phyloP scores from a whole-genome alignment of 2,797 vertebrate genomes.

The Siniperca scherzeri region DNA sequence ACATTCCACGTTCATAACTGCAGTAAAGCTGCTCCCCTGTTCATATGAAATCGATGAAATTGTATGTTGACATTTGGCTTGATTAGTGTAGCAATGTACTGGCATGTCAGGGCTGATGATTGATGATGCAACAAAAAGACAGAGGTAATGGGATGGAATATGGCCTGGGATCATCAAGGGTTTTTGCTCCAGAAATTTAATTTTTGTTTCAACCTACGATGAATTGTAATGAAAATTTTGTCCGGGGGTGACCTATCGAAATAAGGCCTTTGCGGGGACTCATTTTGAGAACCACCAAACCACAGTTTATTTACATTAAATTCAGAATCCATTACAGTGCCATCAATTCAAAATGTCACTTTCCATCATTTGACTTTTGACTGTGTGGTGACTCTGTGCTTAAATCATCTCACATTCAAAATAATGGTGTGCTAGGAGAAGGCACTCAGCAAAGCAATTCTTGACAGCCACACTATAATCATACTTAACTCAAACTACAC shows the following conservation, averaged over 20 bases:
- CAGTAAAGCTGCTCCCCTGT: neutral
- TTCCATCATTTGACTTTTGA: conserved; percentile 12
- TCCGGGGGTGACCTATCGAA: neutral
- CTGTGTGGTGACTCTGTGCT: conserved; percentile 1
- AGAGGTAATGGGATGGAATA: neutral
- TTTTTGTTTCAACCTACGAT: neutral
- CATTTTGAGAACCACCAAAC: neutral
- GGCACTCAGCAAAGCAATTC: neutral
- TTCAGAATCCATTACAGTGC: conserved; percentile 8
- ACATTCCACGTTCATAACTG: conserved; percentile 1
- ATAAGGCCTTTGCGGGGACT: neutral
- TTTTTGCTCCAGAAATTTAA: neutral
- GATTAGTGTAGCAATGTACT: neutral
- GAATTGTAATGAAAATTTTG: neutral
- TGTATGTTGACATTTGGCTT: conserved; percentile 33
- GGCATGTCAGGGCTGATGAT: neutral
- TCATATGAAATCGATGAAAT: conserved; percentile 32
- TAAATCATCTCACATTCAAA: neutral
- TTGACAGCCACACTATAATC: neutral
- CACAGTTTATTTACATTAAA: neutral
- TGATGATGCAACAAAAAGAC: neutral
- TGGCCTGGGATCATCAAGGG: neutral
- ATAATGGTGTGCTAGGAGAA: neutral
- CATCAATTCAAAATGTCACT: conserved; percentile 15
- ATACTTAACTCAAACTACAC: neutral